Conservation (phyloP, 2,113 vertebrate genomes). For the Hydrochoerus hydrochaeris region DNA sequence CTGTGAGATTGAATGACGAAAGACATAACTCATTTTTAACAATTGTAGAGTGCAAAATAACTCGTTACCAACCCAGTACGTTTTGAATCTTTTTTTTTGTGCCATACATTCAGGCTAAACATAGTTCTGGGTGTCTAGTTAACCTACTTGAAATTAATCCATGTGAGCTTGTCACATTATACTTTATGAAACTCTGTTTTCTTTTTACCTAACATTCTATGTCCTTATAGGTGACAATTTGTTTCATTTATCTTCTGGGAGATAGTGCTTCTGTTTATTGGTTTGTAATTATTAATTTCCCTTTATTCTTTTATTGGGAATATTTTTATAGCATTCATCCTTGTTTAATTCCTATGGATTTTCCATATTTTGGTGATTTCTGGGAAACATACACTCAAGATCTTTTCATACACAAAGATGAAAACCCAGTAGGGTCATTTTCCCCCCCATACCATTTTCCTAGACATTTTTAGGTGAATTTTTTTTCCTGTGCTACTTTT, state of each 20-base stretch:
- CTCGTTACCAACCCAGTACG: not conserved
- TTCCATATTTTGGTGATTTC: not conserved
- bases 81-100: conserved; percentile 35
- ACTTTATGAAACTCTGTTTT: conserved; percentile 21
- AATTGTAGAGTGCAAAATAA: not conserved
- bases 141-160: not conserved
- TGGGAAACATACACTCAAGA: not conserved
- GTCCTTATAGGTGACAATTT: conserved; percentile 33
- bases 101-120: not conserved
- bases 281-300: not conserved
- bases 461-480: not conserved
- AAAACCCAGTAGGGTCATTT: not conserved
- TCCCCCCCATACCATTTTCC: not conserved
- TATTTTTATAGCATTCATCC: not conserved
- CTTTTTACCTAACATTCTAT: not conserved
- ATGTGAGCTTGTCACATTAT: not conserved
- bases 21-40: conserved; percentile 13
- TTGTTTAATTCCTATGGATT: not conserved
- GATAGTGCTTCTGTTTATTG: conserved; percentile 1
- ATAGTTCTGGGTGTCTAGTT: not conserved
- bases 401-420: not conserved
- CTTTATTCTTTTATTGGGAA: conserved; percentile 38
- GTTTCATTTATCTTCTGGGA: conserved; percentile 5
- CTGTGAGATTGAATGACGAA: not conserved
- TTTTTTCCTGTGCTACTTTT: conserved; percentile 8